Conservation (phyloP, 2,113 vertebrate species). For the Neoarius graeffei region DNA sequence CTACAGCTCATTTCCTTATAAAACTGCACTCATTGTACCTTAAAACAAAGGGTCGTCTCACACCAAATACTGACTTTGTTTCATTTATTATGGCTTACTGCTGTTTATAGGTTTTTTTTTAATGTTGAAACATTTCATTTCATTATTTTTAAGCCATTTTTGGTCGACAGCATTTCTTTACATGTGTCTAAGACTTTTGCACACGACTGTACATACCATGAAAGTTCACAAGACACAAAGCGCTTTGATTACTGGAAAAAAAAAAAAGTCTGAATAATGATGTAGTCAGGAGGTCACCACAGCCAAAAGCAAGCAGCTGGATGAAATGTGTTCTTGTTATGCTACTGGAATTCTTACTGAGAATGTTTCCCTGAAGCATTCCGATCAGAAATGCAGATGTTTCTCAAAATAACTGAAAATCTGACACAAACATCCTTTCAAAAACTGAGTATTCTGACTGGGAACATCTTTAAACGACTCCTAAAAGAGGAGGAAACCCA, state of each 20-base stretch:
- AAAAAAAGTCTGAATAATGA: neutral
- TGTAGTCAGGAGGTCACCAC: neutral
- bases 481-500: neutral
- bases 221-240: neutral
- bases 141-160: too few relatives aligned
- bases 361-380: neutral
- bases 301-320: neutral
- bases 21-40: too few relatives aligned
- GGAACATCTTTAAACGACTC: neutral
- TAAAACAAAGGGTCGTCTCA: too few relatives aligned
- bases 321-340: constrained; percentile 9
- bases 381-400: neutral
- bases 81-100: too few relatives aligned
- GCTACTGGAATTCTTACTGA: neutral
- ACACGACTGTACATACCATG: too few relatives aligned
- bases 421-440: constrained; percentile 4
- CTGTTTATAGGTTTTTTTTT: too few relatives aligned
- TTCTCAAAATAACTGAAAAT: neutral
- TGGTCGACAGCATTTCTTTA: too few relatives aligned
- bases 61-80: too few relatives aligned
- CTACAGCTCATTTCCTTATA: too few relatives aligned
- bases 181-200: too few relatives aligned
- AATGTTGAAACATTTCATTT: too few relatives aligned
- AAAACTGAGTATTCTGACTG: neutral
- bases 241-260: neutral